These are phyloP conservation scores for Triplophysa dalaica DNA, from an alignment of 2,113 vertebrate genomes.

Conservation along the genomic window DNA sequence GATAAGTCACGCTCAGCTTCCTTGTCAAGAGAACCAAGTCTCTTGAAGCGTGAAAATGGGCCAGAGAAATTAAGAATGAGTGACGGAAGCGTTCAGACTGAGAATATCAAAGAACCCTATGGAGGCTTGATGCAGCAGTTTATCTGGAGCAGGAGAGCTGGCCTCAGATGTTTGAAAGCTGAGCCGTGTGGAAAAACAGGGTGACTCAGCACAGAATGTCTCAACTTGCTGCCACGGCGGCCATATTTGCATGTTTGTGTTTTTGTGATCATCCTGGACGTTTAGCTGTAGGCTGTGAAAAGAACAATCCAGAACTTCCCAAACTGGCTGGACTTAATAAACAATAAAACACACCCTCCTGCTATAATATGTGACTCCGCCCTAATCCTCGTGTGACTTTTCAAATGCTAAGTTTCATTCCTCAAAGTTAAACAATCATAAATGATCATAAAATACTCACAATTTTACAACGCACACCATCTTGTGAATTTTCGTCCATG, in stretches of 20 bases:
- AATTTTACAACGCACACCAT: slow-evolving; percentile 89
- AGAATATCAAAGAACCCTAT: neutral
- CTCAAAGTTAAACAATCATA: neutral
- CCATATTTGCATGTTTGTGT: slow-evolving; percentile 39
- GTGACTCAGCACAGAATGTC: slow-evolving; percentile 41
- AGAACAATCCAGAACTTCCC: slow-evolving; percentile 5
- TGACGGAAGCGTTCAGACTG: neutral
- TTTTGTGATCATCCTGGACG: neutral
- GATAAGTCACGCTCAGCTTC: neutral
- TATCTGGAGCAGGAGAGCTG: slow-evolving; percentile 12
- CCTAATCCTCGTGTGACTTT: neutral
- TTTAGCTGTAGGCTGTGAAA: neutral
- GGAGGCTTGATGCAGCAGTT: neutral
- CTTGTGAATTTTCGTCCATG: slow-evolving; percentile 83
- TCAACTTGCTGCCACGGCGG: slow-evolving; percentile 15
- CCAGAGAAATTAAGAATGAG: neutral
- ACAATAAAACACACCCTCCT: neutral
- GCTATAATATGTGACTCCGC: neutral
- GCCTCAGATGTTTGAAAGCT: slow-evolving; percentile 6
- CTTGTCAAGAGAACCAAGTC: neutral
- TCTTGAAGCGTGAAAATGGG: neutral
- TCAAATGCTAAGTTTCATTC: neutral
- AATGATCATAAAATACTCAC: slow-evolving; percentile 69
- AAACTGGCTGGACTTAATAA: neutral
- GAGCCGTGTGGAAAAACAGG: slow-evolving; percentile 29